These are phyloP conservation scores for Harpagifer antarcticus DNA, from an alignment of 2,797 vertebrate genomes.

Conservation along the genomic window DNA sequence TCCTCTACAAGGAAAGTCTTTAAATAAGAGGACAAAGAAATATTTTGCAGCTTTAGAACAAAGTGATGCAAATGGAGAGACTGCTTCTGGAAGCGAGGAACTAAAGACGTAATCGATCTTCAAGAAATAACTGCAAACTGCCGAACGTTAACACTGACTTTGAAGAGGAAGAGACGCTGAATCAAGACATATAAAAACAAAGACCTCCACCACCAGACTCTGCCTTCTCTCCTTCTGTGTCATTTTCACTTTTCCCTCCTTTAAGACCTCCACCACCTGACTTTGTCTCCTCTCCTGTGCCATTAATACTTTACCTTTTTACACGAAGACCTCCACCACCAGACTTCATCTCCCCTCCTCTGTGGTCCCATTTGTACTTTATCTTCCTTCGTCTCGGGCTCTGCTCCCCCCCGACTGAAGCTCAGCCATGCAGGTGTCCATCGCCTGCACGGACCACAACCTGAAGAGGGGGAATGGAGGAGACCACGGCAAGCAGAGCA, in stretches of 20 bases:
- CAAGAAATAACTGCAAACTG: conserved; percentile 18
- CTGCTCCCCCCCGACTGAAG: conserved; percentile 20
- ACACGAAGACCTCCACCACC: neutral
- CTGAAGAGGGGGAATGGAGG: conserved; percentile 96
- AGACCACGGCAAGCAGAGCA: conserved; percentile 94
- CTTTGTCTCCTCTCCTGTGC: conserved; percentile 20
- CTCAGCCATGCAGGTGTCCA: conserved; percentile 97
- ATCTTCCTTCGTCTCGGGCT: conserved; percentile 13
- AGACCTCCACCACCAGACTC: neutral
- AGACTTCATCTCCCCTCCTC: neutral
- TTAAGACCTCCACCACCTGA: neutral
- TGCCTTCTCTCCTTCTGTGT: conserved; percentile 19
- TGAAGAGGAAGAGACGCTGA: conserved; percentile 6
- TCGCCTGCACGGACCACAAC: conserved; percentile 98
- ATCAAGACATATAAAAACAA: conserved; percentile 12
- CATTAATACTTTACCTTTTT: conserved; percentile 14
- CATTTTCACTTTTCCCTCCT: conserved; percentile 15
- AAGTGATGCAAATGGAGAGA: conserved; percentile 54
- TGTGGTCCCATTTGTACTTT: too few relatives aligned
- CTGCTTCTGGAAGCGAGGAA: conserved; percentile 30
- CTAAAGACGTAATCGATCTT: conserved; percentile 35
- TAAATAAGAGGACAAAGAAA: conserved; percentile 38
- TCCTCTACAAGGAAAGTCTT: conserved; percentile 37
- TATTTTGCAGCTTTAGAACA: conserved; percentile 31
- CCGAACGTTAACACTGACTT: neutral